Percentiles rank a stretch among this genome's conserved stretches.
phyloP scores from a whole-genome alignment of 92 coral and sea anemone genomes.

The Chrysogorgia sp. region DNA sequence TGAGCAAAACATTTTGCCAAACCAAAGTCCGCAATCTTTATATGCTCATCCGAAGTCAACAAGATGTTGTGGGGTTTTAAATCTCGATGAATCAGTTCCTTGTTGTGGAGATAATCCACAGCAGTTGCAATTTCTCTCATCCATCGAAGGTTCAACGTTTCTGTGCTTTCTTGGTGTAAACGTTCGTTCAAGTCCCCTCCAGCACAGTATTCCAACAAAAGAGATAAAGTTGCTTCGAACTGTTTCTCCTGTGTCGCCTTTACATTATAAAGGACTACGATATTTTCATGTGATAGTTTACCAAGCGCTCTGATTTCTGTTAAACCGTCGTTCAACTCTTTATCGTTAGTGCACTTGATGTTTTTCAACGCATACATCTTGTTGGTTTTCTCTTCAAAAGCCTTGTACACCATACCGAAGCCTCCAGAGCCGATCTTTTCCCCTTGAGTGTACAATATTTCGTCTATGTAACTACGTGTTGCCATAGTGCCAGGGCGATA shows the following conservation, averaged over 20 bases:
- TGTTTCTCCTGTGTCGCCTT: background rate
- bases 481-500: no score
- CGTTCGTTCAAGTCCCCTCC: conserved; percentile 18
- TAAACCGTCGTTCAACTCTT: conserved; percentile 31
- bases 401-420: conserved; percentile 52
- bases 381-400: conserved; percentile 16
- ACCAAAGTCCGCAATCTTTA: conserved; percentile 33
- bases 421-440: conserved; percentile 46
- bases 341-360: conserved; percentile 33
- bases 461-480: background rate
- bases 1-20: background rate
- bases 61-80: conserved; percentile 22
- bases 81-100: conserved; percentile 8
- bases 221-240: conserved; percentile 22
- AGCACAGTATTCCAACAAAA: conserved; percentile 17
- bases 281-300: conserved; percentile 31
- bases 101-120: conserved; percentile 6
- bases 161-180: background rate
- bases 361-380: conserved; percentile 41
- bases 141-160: conserved; percentile 7
- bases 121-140: conserved; percentile 8
- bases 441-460: conserved; percentile 3
- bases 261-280: conserved; percentile 29
- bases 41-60: background rate
- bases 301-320: conserved; percentile 42